Percentiles rank a stretch among this genome's conserved stretches.
These are phyloP conservation scores for Uloborus plumipes DNA, from an alignment of 2,888 invertebrate genomes.

Conservation along the genomic window DNA sequence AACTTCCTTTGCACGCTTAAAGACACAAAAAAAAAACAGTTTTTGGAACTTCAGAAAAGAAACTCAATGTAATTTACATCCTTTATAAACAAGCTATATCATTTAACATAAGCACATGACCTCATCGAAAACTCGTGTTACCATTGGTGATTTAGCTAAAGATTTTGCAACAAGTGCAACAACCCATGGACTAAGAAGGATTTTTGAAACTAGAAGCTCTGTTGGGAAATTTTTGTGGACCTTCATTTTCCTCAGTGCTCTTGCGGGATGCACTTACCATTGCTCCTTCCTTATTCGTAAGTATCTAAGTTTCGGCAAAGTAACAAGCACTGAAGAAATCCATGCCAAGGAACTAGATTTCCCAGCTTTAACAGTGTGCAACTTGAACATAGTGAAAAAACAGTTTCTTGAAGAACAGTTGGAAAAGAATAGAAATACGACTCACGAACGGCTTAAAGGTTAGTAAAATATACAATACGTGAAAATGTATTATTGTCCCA, in stretches of 20 bases:
- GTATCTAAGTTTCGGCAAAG: slow-evolving; percentile 63
- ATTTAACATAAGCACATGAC: slow-evolving; percentile 16
- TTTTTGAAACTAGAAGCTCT: slow-evolving; percentile 34
- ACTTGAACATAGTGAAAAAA: slow-evolving; percentile 61
- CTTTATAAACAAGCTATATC: background rate
- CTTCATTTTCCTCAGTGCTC: slow-evolving; percentile 48
- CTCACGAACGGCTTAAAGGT: slow-evolving; percentile 32
- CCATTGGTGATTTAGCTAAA: slow-evolving; percentile 20
- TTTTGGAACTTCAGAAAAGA: too few species aligned
- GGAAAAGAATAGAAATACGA: slow-evolving; percentile 24
- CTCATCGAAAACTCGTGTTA: slow-evolving; percentile 5
- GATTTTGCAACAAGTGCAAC: slow-evolving; percentile 53
- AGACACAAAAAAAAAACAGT: too few species aligned
- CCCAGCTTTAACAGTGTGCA: slow-evolving; percentile 60
- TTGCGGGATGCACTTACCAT: slow-evolving; percentile 59
- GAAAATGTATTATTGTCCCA: too few species aligned
- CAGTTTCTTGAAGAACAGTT: slow-evolving; percentile 45
- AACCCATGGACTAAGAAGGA: slow-evolving; percentile 54
- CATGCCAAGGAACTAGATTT: slow-evolving; percentile 57
- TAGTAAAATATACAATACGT: background rate
- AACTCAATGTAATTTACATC: too few species aligned
- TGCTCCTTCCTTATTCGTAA: slow-evolving; percentile 59
- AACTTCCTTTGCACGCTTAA: too few species aligned
- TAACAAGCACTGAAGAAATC: slow-evolving; percentile 63
- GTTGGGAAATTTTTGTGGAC: slow-evolving; percentile 54